A percentile compares a stretch with the other conserved stretches of the same genome.
phyloP scores from a whole-genome alignment of 2,888 invertebrate species.

The Lasiommata megera region DNA sequence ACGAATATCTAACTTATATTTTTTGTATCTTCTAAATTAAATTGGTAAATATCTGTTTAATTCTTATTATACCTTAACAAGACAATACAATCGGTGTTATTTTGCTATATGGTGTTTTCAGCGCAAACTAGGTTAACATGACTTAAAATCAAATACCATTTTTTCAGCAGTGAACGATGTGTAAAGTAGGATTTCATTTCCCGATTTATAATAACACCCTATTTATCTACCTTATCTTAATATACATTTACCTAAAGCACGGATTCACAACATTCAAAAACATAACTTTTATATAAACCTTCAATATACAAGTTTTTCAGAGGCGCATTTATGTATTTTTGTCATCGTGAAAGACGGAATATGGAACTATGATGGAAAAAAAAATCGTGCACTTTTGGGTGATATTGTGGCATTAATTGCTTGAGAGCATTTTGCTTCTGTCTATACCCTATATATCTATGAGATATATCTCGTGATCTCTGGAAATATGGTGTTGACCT shows the following conservation, averaged over 20 bases:
- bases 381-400: too few species aligned
- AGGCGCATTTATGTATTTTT: neutral
- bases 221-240: neutral
- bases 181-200: too few species aligned
- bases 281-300: neutral
- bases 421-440: too few species aligned
- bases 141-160: too few species aligned
- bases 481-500: too few species aligned
- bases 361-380: too few species aligned
- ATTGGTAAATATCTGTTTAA: neutral
- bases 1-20: slow-evolving; percentile 4
- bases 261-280: slow-evolving; percentile 4
- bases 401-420: too few species aligned
- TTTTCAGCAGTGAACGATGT: too few species aligned
- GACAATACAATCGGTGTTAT: neutral
- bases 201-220: neutral
- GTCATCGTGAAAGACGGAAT: too few species aligned
- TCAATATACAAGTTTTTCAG: neutral
- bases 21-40: neutral
- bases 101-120: neutral
- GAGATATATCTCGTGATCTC: too few species aligned
- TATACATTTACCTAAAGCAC: neutral
- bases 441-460: too few species aligned
- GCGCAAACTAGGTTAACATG: neutral
- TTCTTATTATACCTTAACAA: neutral